Conservation (phyloP, 2,113 vertebrate species). For the Rhineura floridana region DNA sequence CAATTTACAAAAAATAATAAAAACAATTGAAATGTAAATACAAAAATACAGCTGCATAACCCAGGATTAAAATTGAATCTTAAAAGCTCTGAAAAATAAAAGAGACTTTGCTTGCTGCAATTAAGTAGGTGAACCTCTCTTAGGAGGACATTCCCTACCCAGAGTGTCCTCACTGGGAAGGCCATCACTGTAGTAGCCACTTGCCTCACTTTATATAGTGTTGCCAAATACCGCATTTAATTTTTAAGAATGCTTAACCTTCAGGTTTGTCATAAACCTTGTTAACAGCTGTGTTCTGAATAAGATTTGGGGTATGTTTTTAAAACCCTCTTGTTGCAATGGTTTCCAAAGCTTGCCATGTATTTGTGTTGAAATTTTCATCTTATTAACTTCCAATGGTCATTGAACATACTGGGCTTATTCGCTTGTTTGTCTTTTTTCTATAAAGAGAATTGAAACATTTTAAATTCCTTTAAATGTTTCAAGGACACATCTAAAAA, state of each 20-base stretch:
- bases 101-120: neutral
- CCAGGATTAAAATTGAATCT: neutral
- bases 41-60: neutral
- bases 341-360: neutral
- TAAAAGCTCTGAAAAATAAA: neutral
- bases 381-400: neutral
- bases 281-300: neutral
- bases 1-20: too few species aligned
- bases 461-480: neutral
- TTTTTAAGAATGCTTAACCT: neutral
- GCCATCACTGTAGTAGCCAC: too few species aligned
- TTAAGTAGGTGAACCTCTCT: neutral
- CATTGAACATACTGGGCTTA: neutral
- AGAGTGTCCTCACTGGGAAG: neutral
- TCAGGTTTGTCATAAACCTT: neutral
- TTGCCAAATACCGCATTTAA: neutral
- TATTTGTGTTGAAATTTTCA: neutral
- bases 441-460: neutral
- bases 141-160: neutral
- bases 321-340: neutral
- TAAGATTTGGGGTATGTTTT: neutral
- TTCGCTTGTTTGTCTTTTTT: neutral
- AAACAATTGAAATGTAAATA: too few species aligned
- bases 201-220: too few species aligned
- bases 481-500: neutral